These are phyloP conservation scores for Polydrusus pterygomalis DNA, from an alignment of 2,888 invertebrate species.

Conservation along the genomic window DNA sequence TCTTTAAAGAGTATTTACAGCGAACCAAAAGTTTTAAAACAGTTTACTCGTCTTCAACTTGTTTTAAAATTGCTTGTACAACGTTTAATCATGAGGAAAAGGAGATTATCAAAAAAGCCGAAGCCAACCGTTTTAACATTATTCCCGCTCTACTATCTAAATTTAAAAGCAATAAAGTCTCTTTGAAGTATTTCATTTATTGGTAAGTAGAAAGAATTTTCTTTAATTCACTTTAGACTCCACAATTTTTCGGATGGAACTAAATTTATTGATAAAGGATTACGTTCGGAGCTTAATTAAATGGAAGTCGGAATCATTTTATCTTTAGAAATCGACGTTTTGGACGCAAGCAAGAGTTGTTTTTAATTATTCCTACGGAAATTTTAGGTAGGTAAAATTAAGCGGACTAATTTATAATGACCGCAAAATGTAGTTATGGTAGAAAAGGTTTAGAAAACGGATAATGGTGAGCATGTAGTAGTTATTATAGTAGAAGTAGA, in stretches of 20 bases:
- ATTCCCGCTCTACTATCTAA: slow-evolving; percentile 36
- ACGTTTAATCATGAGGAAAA: slow-evolving; percentile 35
- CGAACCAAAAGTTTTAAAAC: background rate
- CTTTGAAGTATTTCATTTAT: slow-evolving; percentile 36
- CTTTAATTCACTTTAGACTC: slow-evolving; percentile 23
- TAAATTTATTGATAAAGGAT: slow-evolving; percentile 34
- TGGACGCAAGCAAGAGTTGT: background rate
- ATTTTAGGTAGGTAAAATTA: too few species aligned
- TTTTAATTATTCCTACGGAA: background rate
- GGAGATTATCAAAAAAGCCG: slow-evolving; percentile 32
- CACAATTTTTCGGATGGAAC: slow-evolving; percentile 23
- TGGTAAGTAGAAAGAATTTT: slow-evolving; percentile 25
- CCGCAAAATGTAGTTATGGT: too few species aligned
- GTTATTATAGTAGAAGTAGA: too few species aligned
- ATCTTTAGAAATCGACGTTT: background rate
- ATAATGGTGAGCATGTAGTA: too few species aligned
- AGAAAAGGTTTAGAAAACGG: too few species aligned
- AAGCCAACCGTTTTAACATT: slow-evolving; percentile 39
- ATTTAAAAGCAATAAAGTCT: slow-evolving; percentile 34
- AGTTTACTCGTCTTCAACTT: slow-evolving; percentile 1
- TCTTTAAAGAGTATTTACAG: background rate
- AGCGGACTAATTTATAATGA: too few species aligned
- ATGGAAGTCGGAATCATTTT: slow-evolving; percentile 17
- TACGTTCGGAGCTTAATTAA: slow-evolving; percentile 34
- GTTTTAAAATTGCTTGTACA: slow-evolving; percentile 20